phyloP scores from a whole-genome alignment of 2,888 invertebrate species.

The Poecilus cupreus region DNA sequence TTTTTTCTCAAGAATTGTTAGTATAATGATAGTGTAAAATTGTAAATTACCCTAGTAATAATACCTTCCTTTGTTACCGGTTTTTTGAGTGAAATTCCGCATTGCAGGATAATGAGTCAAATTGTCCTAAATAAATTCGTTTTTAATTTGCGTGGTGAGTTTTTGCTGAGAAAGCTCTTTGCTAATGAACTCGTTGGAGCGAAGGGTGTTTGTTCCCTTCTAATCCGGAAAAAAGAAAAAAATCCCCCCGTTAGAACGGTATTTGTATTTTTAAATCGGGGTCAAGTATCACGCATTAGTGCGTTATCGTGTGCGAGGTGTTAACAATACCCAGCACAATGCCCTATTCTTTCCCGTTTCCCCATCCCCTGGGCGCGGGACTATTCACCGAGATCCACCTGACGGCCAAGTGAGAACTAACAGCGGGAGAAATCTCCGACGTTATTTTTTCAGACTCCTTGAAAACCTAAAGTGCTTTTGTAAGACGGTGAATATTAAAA shows the following conservation, averaged over 20 bases:
- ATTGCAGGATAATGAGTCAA: constrained; percentile 18
- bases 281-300: constrained; percentile 46
- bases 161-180: constrained; percentile 4
- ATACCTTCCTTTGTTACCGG: not conserved
- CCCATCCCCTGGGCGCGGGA: not conserved
- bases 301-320: constrained; percentile 43
- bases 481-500: not conserved
- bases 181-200: constrained; percentile 18
- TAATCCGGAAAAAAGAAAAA: constrained; percentile 32
- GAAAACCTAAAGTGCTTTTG: not conserved
- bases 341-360: constrained; percentile 27
- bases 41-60: constrained; percentile 9
- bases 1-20: not conserved
- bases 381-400: constrained; percentile 6
- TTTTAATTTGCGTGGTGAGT: constrained; percentile 28
- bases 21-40: constrained; percentile 1
- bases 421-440: not conserved
- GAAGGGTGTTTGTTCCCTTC: not conserved
- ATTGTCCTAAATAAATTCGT: constrained; percentile 35
- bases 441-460: not conserved
- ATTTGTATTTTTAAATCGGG: constrained; percentile 54
- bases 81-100: not conserved
- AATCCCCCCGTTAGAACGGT: constrained; percentile 38
- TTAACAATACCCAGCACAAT: constrained; percentile 42
- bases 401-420: constrained; percentile 5